A percentile compares a stretch with the other conserved stretches of the same genome.
These are phyloP conservation scores for Umimayanthus chanpuru DNA, from an alignment of 92 coral and sea anemone genomes.

Conservation along the genomic window DNA sequence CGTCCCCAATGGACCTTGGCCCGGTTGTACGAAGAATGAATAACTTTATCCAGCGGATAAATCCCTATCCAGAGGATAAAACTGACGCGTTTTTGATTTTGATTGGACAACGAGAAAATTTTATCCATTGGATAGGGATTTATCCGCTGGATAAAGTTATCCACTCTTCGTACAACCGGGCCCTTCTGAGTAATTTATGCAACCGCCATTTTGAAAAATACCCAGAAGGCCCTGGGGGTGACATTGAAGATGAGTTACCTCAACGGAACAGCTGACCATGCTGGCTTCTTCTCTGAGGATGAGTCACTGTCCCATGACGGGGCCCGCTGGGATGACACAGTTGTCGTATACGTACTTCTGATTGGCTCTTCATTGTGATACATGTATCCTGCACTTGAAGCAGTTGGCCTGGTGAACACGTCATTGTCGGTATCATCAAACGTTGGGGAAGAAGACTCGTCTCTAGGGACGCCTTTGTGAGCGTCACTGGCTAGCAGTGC, in stretches of 20 bases:
- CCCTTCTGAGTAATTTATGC: no score
- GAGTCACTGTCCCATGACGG: conserved; percentile 44
- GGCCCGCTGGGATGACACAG: conserved; percentile 56
- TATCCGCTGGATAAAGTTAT: no score
- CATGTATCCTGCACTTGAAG: conserved; percentile 20
- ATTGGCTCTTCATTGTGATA: conserved; percentile 51
- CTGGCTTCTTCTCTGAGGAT: conserved; percentile 42
- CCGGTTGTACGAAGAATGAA: no score
- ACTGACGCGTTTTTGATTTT: no score
- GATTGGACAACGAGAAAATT: no score
- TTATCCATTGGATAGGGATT: no score
- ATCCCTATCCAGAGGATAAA: no score
- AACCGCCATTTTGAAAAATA: no score
- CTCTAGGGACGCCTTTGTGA: conserved; percentile 52
- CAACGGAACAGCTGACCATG: conserved; percentile 36
- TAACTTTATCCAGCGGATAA: no score
- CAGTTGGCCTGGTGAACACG: conserved; percentile 52
- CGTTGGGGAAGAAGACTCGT: conserved; percentile 61
- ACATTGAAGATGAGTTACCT: background rate
- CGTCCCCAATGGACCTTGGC: no score
- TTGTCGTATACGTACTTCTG: conserved; percentile 39
- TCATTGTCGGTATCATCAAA: conserved; percentile 53
- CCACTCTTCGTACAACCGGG: no score
- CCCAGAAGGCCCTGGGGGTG: no score
- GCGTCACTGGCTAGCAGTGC: conserved; percentile 89